A percentile compares a stretch with the other conserved stretches of the same genome.
Conservation (phyloP, 2,113 vertebrate species). For the Tinamus guttatus region DNA sequence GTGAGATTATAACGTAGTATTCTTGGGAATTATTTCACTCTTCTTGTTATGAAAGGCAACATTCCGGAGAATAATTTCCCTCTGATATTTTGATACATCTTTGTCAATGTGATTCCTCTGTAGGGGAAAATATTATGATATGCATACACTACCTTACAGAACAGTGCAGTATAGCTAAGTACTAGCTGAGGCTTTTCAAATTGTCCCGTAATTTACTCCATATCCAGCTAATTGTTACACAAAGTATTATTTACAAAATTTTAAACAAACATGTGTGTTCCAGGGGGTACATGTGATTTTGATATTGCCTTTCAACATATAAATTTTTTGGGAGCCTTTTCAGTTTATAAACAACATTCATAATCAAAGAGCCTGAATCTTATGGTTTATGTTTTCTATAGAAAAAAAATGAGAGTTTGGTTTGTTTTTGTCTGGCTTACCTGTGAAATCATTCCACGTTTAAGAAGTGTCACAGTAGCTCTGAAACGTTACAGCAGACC, state of each 20-base stretch:
- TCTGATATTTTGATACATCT: not conserved
- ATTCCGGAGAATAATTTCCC: not conserved
- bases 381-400: not conserved
- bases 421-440: slow-evolving; percentile 18
- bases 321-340: not conserved
- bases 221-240: not conserved
- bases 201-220: not conserved
- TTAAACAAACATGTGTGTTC: not conserved
- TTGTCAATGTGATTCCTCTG: not conserved
- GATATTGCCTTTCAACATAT: not conserved
- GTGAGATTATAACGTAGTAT: not conserved
- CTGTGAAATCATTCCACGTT: slow-evolving; percentile 14
- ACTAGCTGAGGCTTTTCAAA: not conserved
- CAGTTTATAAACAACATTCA: not conserved
- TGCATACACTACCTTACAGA: not conserved
- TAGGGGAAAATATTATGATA: not conserved
- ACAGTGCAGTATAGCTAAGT: not conserved
- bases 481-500: slow-evolving; percentile 34
- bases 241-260: not conserved
- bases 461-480: not conserved
- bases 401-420: not conserved
- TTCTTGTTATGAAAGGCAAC: not conserved
- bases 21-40: not conserved
- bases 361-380: not conserved
- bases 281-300: not conserved